Evolutionary conservation across 2,888 invertebrate species (phyloP), one percentile per base, ranked within the genome.

Genomic region (Phragmatobia fuliginosa): DNA sequence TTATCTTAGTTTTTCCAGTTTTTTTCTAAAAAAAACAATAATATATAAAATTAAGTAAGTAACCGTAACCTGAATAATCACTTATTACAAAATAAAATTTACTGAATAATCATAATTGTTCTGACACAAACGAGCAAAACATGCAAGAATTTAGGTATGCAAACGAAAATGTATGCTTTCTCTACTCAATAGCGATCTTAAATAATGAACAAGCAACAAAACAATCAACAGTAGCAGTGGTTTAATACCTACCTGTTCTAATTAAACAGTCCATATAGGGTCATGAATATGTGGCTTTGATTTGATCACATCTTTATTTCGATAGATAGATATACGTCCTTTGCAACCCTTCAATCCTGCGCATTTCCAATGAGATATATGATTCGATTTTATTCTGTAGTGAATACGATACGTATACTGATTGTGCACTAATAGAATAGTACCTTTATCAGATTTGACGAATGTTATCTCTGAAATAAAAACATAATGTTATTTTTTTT

Each of bases 391-490:
- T 18, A 38, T 58, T 1, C 31, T n/a, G 32, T 41, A 66, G 45
- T 66, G 66, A 41, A 66, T 66, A 32, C 66, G 66, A 14, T 66
- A 66, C 2, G 59, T 59, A n/a, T 66, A 66, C 41, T 8, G 21
- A 32, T 60, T 59, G 41, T 59, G 45, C 8, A 66, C 6, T 31
- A 66, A 41, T 16, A 66, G 28, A 2, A 60, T 66, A 18, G 41
- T 45, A 4, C 63, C 63, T 63, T 52, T 63, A 14, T 52, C 11
- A 1, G 63, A 49, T 45, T 14, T 63, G n/a, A 63, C 63, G 63
- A 52, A 63, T 14, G 14, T 45, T 45, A 63, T 52, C 14, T 32
- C 63, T 63, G 63, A 33, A 63, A 63, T 52, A 25, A 33, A 63
- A 31, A 31, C 18, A 41, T 21, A 1, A 25, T n/a, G n/a, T n/a